Conservation (phyloP, 2,888 invertebrate genomes). For the Coronaproctus castanopsis region DNA sequence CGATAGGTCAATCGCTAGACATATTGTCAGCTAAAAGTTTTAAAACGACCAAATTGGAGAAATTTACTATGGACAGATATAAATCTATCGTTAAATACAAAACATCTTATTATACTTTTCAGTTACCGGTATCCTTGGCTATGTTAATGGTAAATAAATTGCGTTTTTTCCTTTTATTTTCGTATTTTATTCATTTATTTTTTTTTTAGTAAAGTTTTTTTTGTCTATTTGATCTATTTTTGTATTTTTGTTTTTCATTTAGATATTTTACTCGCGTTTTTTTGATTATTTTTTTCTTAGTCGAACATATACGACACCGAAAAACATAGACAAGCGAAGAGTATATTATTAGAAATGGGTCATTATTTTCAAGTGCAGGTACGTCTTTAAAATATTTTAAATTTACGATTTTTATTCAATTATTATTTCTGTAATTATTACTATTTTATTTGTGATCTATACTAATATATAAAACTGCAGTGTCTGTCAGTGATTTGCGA, state of each 20-base stretch:
- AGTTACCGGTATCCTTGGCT: conserved; percentile 74
- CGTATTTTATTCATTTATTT: background rate
- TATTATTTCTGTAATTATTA: too few species aligned
- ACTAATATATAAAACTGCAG: too few species aligned
- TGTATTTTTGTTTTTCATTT: too few species aligned
- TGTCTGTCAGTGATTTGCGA: too few species aligned
- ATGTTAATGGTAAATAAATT: conserved; percentile 57
- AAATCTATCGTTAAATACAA: conserved; percentile 77
- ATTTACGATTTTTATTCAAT: too few species aligned
- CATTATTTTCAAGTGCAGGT: conserved; percentile 89
- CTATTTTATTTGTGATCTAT: too few species aligned
- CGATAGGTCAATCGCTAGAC: conserved; percentile 67
- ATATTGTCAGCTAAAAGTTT: conserved; percentile 36
- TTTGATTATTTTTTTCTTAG: too few species aligned
- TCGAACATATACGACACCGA: conserved; percentile 48
- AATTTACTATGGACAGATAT: conserved; percentile 71
- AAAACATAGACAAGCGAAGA: conserved; percentile 63
- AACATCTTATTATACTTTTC: conserved; percentile 83
- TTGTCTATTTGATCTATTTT: conserved; percentile 10
- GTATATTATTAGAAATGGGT: conserved; percentile 76
- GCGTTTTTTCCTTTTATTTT: too few species aligned
- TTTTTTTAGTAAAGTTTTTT: background rate
- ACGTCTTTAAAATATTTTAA: conserved; percentile 24
- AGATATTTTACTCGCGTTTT: too few species aligned
- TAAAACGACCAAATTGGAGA: conserved; percentile 36